These are phyloP conservation scores for Oxytorus armatus DNA, from an alignment of 2,888 invertebrate genomes.

Conservation along the genomic window DNA sequence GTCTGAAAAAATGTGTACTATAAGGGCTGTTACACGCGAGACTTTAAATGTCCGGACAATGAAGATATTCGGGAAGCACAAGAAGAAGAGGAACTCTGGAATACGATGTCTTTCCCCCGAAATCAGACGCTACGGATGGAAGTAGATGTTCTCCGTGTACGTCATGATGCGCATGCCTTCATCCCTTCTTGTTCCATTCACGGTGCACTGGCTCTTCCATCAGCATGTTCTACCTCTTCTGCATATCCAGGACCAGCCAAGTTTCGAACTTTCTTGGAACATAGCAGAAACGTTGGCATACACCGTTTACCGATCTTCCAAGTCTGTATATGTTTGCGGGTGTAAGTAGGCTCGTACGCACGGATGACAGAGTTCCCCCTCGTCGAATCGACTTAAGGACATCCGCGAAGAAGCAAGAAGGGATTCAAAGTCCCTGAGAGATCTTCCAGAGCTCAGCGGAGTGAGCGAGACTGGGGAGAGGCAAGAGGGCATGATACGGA, in stretches of 20 bases:
- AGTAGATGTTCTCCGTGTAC: constrained; percentile 15
- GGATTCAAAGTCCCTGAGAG: constrained; percentile 5
- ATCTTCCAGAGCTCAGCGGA: constrained; percentile 34
- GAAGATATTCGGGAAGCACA: background rate
- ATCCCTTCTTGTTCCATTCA: constrained; percentile 7
- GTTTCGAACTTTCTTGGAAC: constrained; percentile 40
- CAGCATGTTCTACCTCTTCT: constrained; percentile 30
- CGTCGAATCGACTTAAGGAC: constrained; percentile 55
- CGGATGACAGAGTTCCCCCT: constrained; percentile 55
- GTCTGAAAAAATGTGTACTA: too few relatives aligned
- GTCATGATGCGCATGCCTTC: constrained; percentile 22
- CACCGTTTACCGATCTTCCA: constrained; percentile 49
- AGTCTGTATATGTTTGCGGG: background rate
- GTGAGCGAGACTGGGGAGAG: constrained; percentile 26
- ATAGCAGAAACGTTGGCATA: constrained; percentile 29
- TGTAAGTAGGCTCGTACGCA: constrained; percentile 32
- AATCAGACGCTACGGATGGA: constrained; percentile 19
- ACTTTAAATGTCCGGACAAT: background rate
- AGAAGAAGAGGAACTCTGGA: constrained; percentile 5
- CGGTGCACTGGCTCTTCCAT: constrained; percentile 18
- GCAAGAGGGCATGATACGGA: constrained; percentile 20
- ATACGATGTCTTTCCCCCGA: constrained; percentile 19
- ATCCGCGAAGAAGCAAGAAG: constrained; percentile 39
- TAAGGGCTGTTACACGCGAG: too few relatives aligned
- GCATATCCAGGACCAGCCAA: constrained; percentile 32